Evolutionary conservation across 2,797 vertebrate genomes (phyloP).

Genomic region (Rhinogobio ventralis): DNA sequence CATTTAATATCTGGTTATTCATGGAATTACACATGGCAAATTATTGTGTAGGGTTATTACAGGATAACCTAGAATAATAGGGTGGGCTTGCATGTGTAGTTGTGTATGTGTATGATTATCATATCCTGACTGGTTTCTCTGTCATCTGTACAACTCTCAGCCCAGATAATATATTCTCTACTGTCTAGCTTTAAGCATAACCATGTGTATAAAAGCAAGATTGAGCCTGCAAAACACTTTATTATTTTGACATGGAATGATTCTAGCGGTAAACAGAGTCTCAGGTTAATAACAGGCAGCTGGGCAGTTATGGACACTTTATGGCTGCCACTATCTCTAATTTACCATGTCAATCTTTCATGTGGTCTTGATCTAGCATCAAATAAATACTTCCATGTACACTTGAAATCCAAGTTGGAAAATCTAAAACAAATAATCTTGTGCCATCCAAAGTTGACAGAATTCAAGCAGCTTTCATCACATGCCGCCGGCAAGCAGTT

Average conservation of each 20-base stretch:
- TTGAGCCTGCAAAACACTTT: slow-evolving; percentile 17
- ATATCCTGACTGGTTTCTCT: slow-evolving; percentile 34
- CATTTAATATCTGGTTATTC: slow-evolving; percentile 20
- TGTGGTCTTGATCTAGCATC: not conserved
- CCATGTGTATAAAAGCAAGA: slow-evolving; percentile 25
- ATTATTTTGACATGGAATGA: slow-evolving; percentile 40
- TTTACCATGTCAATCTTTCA: not conserved
- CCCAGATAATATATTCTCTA: slow-evolving; percentile 28
- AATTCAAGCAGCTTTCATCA: not conserved
- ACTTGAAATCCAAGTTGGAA: not conserved
- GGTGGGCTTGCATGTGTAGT: slow-evolving; percentile 62
- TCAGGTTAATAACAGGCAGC: slow-evolving; percentile 6
- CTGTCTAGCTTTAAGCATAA: slow-evolving; percentile 15
- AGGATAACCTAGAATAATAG: slow-evolving; percentile 15
- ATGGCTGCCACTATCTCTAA: not conserved
- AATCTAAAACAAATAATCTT: not conserved
- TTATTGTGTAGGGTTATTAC: slow-evolving; percentile 33
- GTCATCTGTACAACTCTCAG: slow-evolving; percentile 27
- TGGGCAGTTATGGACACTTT: slow-evolving; percentile 5
- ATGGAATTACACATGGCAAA: slow-evolving; percentile 8
- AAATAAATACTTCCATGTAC: not conserved
- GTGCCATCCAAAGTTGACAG: not conserved
- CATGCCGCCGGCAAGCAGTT: not conserved
- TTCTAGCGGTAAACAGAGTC: slow-evolving; percentile 12
- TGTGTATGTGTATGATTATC: slow-evolving; percentile 15